Evolutionary conservation across 1,140 invertebrate species (phyloP), one percentile per base, ranked within the genome.

Genomic region (Bacillus rossius): DNA sequence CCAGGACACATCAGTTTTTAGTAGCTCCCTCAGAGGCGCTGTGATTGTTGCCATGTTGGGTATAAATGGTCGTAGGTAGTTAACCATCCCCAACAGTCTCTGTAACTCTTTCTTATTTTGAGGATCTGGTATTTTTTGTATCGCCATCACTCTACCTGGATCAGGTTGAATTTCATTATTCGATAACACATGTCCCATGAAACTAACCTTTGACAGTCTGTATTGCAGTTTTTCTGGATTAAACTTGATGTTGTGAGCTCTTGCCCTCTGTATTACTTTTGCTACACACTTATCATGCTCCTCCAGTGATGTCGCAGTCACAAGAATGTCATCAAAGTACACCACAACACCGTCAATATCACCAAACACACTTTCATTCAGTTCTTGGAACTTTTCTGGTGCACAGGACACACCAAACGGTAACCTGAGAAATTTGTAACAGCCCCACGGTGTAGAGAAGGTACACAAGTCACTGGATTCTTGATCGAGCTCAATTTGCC

Each of bases 401-500:
- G 49, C 23, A 56, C 23, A 20, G 41, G 19, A 57, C 14, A 59
- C 10, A 8, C 57, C 57, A 50, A 29, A 59, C 41, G 57, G 57
- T 34, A 59, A 20, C 25, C 19, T 8, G 8, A 55, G 48, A 22
- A 55, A 57, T 55, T 22, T 20, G 17, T 23, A 57, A 23, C 56
- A 25, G 8, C 56, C 56, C 25, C 25, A 57, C 17, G 51, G 51
- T 17, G 22, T 38, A 23, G 19, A 20, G 17, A 53, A 25, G n/a
- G 51, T 53, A 40, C 51, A 53, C 20, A 53, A 40, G 19, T 53
- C 22, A 53, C 19, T 29, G 37, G 26, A 69, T 45, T 73, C 60
- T 13, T 71, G 55, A 38, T 64, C 65, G 5, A 78, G 60, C 17
- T 65, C 64, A 0, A 80, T 64, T 56, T 77, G 70, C 68, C 70